Evolutionary conservation across 2,888 invertebrate genomes (phyloP).

Genomic region (Ornithoptera priamus): DNA sequence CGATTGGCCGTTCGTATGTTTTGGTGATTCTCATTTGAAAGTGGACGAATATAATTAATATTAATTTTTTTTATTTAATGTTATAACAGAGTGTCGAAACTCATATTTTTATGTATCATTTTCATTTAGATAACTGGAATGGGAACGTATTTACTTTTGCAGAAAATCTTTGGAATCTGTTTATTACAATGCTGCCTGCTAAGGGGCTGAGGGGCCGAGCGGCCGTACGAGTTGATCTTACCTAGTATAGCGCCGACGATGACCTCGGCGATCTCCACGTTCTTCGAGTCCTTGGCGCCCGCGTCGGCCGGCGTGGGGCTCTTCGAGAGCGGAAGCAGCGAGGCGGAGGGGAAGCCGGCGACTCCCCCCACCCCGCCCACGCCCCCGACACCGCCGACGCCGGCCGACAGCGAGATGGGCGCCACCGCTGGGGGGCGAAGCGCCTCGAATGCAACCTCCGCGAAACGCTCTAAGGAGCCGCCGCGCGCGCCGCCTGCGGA

Average conservation of each 20-base stretch:
- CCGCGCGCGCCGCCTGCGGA: slow-evolving; percentile 75
- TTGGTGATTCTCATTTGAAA: too few relatives aligned
- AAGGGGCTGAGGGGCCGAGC: too few relatives aligned
- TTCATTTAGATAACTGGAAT: too few relatives aligned
- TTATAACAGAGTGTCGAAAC: too few relatives aligned
- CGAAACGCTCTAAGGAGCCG: slow-evolving; percentile 86
- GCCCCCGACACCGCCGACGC: slow-evolving; percentile 70
- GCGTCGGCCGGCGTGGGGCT: slow-evolving; percentile 89
- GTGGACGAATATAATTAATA: too few relatives aligned
- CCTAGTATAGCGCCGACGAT: slow-evolving; percentile 98
- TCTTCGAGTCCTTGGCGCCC: slow-evolving; percentile 90
- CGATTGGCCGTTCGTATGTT: too few relatives aligned
- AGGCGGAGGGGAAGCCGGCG: slow-evolving; percentile 84
- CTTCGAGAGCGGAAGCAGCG: slow-evolving; percentile 88
- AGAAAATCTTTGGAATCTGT: too few relatives aligned
- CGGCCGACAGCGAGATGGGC: slow-evolving; percentile 91
- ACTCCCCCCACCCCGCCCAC: slow-evolving; percentile 65
- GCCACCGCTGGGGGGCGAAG: slow-evolving; percentile 84
- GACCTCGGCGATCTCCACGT: slow-evolving; percentile 96
- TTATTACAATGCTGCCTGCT: too few relatives aligned
- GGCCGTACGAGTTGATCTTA: slow-evolving; percentile 50
- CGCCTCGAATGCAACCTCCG: slow-evolving; percentile 88
- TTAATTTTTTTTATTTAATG: too few relatives aligned
- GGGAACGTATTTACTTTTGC: too few relatives aligned
- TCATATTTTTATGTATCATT: too few relatives aligned